Evolutionary conservation across 2,797 vertebrate species (phyloP), one percentile per base, ranked within the genome.

Genomic region (Arctocebus calabarensis): DNA sequence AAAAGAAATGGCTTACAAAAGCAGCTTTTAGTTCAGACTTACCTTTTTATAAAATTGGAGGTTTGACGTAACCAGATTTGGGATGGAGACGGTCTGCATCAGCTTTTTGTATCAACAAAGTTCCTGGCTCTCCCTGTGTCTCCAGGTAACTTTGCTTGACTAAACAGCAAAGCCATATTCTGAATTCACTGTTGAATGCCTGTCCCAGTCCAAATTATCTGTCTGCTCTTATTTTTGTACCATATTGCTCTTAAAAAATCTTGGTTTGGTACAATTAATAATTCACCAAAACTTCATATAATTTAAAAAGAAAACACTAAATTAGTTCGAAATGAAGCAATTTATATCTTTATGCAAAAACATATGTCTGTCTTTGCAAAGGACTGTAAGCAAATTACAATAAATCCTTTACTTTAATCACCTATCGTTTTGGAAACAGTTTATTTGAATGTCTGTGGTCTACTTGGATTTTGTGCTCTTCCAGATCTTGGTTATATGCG

Each of bases 321-420:
- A 98, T 98, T 99, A 99, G 99, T 99, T 99, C 99, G 98, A 99
- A 99, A 97, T 98, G 98, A 98, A 98, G 98, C 98, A 98, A 98
- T 99, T 99, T 99, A 99, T 99, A 99, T 99, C 99, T 99, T 99
- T 99, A 99, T 99, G 99, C 99, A 99, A 99, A 99, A 99, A 99
- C 99, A 98, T 99, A 99, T 99, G 99, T 98, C 98, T 99, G 99
- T 99, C 99, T 99, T 99, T 99, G 99, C 99, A 99, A 98, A 99
- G 98, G 97, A 99, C 98, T 99, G 99, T 99, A 99, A 99, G 99
- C 99, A 99, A 98, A 99, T 99, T 99, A 99, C 98, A 99, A 99
- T 99, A 99, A 99, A 99, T 99, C 98, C 98, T 98, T 99, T 99
- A 99, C 98, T 98, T 99, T 99, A 99, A 99, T 98, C 98, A 98